Percentiles rank a stretch among this genome's conserved stretches.
Conservation (phyloP, 2,888 invertebrate species). For the Spilarctia lutea region DNA sequence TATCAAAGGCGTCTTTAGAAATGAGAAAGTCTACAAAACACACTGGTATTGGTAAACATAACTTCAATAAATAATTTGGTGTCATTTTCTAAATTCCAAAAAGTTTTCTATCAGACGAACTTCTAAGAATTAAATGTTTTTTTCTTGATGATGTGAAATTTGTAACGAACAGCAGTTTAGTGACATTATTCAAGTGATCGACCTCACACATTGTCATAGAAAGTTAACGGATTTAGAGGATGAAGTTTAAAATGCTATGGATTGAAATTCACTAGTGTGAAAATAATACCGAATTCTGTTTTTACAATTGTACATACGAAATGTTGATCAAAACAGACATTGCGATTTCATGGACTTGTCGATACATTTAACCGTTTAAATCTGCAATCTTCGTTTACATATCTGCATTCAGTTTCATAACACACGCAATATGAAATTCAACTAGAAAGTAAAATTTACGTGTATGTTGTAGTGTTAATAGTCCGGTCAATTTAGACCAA, state of each 20-base stretch:
- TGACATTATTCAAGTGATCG: too few relatives aligned
- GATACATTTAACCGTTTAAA: constrained; percentile 23
- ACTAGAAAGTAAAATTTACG: constrained; percentile 28
- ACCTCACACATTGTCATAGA: not conserved
- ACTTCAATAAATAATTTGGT: not conserved
- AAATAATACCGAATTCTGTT: not conserved
- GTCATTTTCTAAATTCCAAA: not conserved
- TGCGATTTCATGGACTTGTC: constrained; percentile 35
- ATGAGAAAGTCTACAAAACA: not conserved
- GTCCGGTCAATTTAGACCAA: too few relatives aligned
- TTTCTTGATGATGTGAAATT: too few relatives aligned
- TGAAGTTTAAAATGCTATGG: not conserved
- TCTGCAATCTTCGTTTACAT: too few relatives aligned
- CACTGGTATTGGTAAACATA: not conserved
- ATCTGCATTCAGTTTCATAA: constrained; percentile 39
- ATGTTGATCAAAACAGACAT: constrained; percentile 13
- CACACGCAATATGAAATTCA: constrained; percentile 32
- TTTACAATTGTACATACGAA: constrained; percentile 11
- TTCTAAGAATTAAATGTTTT: too few relatives aligned
- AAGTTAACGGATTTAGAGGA: not conserved
- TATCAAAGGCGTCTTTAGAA: not conserved
- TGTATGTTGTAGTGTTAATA: not conserved
- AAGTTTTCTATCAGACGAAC: not conserved
- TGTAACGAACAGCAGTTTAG: too few relatives aligned
- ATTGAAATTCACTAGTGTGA: not conserved